Base-by-base conservation (phyloP, 2,797 vertebrate species). In the Sebastes nivosus region DNA sequence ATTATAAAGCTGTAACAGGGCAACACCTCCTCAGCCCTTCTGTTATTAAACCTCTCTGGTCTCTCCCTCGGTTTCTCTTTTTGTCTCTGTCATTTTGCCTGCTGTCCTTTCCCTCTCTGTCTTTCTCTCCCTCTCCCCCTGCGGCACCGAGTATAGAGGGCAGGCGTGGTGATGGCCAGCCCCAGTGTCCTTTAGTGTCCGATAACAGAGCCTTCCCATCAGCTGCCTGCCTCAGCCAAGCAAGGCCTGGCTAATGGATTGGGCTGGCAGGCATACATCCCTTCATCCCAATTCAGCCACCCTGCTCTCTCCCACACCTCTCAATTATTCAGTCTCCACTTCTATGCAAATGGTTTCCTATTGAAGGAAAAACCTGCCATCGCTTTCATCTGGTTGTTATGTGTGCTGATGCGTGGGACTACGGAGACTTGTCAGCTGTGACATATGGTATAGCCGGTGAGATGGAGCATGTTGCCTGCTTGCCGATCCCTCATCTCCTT, bases 201-300 rank as follows among this genome's bases (percentile, higher is more conserved):
- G 91, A 94, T 95, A 96, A 95, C 93, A 92, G 91, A 93, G 89
- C 89, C 88, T 93, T 86, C 90, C 90, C 94, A 92, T 94, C 94
- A 93, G 89, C 93, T 78, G 89, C 90, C 89, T 89, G 84, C 89
- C 86, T 92, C 88, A 54, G 87, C 92, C 90, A 86, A 93, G 91
- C 92, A 92, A 81, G 93, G 88, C 89, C 92, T 87, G 87, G 89
- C 94, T 96, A 96, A 96, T 95, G 96, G 95, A 95, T 96, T 95
- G 96, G 92, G 96, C 96, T 96, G 94, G 94, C 93, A 96, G 96
- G 95, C 95, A 96, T 94, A 94, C 87, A 92, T 93, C 93, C 94
- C 93, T 91, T 94, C 91, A 94, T 94, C 92, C 92, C 91, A 91
- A 84, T 91, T 89, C 91, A 89, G 83, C 91, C 91, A 88, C 90